Base-by-base conservation (phyloP, 2,888 invertebrate genomes). In the Orchestes rusci region DNA sequence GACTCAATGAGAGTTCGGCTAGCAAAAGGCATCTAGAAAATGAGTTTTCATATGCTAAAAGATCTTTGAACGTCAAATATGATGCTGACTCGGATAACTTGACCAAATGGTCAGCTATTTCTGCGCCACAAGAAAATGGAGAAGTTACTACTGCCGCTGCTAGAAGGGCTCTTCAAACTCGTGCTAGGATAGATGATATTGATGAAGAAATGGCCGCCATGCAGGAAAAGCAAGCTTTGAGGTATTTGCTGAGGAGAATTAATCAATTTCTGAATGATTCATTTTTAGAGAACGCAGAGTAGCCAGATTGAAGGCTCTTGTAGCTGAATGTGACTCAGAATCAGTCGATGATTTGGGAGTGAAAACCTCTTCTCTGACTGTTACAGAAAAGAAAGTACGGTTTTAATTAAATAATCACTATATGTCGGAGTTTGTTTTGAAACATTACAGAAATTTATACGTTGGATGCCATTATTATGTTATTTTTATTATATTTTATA, bases 151-250 rank as follows among this genome's bases (percentile, higher is more conserved):
- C 70, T 48, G 77, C 77, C 0, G 84, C 85, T 0, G 73, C 74
- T 15, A 70, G 73, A 33, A 67, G 86, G 36, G 84, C 84, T 1
- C 77, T 75, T 55, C 76, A 74, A 43, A 57, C 65, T 1, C 74
- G 80, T 51, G 82, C 82, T 7, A 75, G 85, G 35, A 69, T 86
- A 13, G 74, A 73, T 27, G 84, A 85, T 18, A 69, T 87, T 31
- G 84, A 86, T 59, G 78, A 78, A 37, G 86, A 87, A 65, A 84
- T 85, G 80, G 75, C 79, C 30, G 81, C 80, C 54, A 67, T 84
- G 46, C 77, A 72, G 13, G 82, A 84, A 59, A 75, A 79, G 58
- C 78, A 76, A 57, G 79, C 79, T 1, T 77, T 77, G 15, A 43
- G 50, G 50, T 50, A 39, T 15, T 5, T 30, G 4, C 12, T 30